Evolutionary conservation across 2,888 invertebrate genomes (phyloP), one percentile per base, ranked within the genome.

Genomic region (Icerya purchasi): DNA sequence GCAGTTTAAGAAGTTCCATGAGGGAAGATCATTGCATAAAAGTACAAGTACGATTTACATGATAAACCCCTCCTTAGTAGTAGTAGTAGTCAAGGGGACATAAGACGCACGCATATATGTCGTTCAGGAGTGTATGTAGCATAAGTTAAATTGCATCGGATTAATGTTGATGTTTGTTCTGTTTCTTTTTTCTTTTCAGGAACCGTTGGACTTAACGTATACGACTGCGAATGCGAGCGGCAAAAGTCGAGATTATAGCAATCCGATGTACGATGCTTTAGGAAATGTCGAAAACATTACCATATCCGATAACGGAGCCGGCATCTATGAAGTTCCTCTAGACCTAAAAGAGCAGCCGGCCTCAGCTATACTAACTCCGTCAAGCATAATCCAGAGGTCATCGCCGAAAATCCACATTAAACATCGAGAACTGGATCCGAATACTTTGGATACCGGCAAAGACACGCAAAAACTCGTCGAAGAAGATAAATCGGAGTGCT

Each of bases 181-280:
- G n/a, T n/a, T n/a, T n/a, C n/a, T n/a, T n/a, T n/a, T n/a, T n/a
- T n/a, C n/a, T n/a, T n/a, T 61, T 10, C 57, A 73, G 74, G 80
- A 81, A 70, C 82, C 83, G 10, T 72, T 82, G 49, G 88, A 86
- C 68, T 81, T 82, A 51, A 86, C 85, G 61, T 88, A 88, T 72
- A 83, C 79, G 68, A 72, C 89, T 67, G 84, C 85, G 67, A 84
- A 87, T 63, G 79, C 84, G 2, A 77, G 77, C 66, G 79, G 81
- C 66, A 89, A 88, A 72, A 83, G 82, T 61, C 77, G 93, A 58
- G 94, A 97, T 73, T 97, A 97, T 76, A 86, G 89, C 69, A 97
- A 97, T 75, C 96, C 96, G 55, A 93, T 96, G 87, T 97, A 96
- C 73, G 96, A 97, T 69, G 90, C 89, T 1, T 67, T 75, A 66